phyloP scores from a whole-genome alignment of 30 jellyfish, hydroid and myxozoan species.

The Cassiopea xamachana region DNA sequence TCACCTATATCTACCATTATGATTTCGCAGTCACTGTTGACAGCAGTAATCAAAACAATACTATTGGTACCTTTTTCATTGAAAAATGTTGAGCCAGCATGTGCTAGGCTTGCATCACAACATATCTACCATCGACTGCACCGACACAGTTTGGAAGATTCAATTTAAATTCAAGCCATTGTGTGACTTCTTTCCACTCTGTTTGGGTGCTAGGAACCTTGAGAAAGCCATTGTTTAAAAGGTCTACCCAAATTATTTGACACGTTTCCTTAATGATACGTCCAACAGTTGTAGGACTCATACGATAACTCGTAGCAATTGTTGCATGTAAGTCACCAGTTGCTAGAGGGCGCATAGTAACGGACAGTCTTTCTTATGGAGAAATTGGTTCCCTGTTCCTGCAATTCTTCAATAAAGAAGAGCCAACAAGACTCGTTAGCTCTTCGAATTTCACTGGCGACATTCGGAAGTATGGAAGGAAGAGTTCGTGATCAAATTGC shows the following conservation, averaged over 20 bases:
- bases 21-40: constrained; percentile 55
- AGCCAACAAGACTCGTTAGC: background rate
- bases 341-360: constrained; percentile 26
- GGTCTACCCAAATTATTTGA: constrained; percentile 35
- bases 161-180: constrained; percentile 41
- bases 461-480: background rate
- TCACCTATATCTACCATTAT: constrained; percentile 66
- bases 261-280: constrained; percentile 57
- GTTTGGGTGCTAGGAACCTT: constrained; percentile 21
- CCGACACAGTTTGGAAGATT: constrained; percentile 62
- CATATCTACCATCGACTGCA: constrained; percentile 66
- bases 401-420: background rate
- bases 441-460: background rate
- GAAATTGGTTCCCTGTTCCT: constrained; percentile 13
- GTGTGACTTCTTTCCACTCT: constrained; percentile 55
- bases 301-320: constrained; percentile 63
- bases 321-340: constrained; percentile 65
- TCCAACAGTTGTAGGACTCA: constrained; percentile 52
- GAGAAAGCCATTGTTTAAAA: constrained; percentile 39
- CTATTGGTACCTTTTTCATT: constrained; percentile 56
- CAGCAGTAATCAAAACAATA: constrained; percentile 67
- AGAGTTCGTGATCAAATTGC: background rate
- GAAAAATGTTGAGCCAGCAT: constrained; percentile 63
- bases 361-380: constrained; percentile 27
- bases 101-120: constrained; percentile 53